Evolutionary conservation across 2,113 vertebrate species (phyloP), one percentile per base, ranked within the genome.

Genomic region (Dermatemys mawii): DNA sequence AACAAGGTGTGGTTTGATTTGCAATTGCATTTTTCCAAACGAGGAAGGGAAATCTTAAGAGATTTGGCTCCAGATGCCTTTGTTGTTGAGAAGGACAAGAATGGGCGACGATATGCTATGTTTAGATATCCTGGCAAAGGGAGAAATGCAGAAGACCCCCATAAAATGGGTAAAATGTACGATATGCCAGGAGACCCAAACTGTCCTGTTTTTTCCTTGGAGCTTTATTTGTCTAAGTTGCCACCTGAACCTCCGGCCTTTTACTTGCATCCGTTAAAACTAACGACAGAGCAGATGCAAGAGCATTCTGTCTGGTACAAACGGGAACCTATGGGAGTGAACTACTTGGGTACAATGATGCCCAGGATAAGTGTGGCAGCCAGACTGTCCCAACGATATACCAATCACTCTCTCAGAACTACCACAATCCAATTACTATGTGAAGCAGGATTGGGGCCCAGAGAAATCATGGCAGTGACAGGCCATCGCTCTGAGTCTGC

Each of bases 1-100:
- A 97, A 97, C 97, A 97, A 97, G 86, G 97, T 97, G 83, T 97
- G 97, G 97, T 97, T 97, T 94, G 97, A 97, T 92, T 93, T 97
- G 90, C 97, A 97, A 79, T 96, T 97, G 87, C 97, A 97, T 86
- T 97, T 97, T 97, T 93, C 97, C 87, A 97, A 97, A 79, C 92
- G 96, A 92, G 97, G 97, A 91, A 97, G 97, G 95, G 97, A 97
- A 91, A 96, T 97, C 93, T 88, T 97, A 41, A 96, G 97, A 97
- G 97, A 97, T 87, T 90, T 97, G 91, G 97, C 96, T 96, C 97
- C 97, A 53, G 95, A 97, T 93, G 97, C 97, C 12, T 97, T 97
- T 95, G 93, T 97, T 92, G 81, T 97, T 82, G 89, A 97, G 84
- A 97, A 96, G 83, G 97, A 97, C 93, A 96, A 97, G 88, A 97